Evolutionary conservation across 2,113 vertebrate species (phyloP).

Genomic region (Phoxinus phoxinus): DNA sequence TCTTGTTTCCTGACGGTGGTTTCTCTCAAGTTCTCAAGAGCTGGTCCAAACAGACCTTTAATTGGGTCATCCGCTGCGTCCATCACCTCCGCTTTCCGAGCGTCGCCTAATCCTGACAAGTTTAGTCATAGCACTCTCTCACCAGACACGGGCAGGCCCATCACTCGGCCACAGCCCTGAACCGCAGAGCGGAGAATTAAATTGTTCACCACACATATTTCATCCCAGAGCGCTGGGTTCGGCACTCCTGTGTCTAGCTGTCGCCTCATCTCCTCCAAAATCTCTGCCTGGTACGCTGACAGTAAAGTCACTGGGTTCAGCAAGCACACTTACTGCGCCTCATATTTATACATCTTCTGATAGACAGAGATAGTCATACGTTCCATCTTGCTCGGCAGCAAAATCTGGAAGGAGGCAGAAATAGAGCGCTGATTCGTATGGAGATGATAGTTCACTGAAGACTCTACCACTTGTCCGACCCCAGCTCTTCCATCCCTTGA

Average conservation of each 20-base stretch:
- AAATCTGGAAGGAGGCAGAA: not conserved
- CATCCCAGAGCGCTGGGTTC: not conserved
- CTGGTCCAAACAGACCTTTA: no score
- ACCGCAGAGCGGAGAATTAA: no score
- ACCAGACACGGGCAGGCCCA: not conserved
- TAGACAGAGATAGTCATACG: not conserved
- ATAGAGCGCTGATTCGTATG: not conserved
- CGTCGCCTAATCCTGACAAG: not conserved
- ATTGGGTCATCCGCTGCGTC: no score
- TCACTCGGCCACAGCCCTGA: not conserved
- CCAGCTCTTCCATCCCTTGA: not conserved
- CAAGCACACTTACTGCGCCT: not conserved
- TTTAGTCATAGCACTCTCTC: not conserved
- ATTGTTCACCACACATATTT: not conserved
- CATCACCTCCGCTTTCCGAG: not conserved
- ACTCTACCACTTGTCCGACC: not conserved
- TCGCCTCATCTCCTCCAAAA: not conserved
- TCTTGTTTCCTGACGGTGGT: no score
- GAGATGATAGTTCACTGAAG: not conserved
- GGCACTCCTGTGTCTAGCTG: no score
- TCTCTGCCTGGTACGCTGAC: not conserved
- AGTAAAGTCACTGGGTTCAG: not conserved
- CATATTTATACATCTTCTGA: slow-evolving; percentile 1
- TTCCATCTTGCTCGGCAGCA: not conserved
- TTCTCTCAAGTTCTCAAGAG: no score